Conservation (phyloP, 2,113 vertebrate genomes). For the Cyphomyrus plagiostoma region DNA sequence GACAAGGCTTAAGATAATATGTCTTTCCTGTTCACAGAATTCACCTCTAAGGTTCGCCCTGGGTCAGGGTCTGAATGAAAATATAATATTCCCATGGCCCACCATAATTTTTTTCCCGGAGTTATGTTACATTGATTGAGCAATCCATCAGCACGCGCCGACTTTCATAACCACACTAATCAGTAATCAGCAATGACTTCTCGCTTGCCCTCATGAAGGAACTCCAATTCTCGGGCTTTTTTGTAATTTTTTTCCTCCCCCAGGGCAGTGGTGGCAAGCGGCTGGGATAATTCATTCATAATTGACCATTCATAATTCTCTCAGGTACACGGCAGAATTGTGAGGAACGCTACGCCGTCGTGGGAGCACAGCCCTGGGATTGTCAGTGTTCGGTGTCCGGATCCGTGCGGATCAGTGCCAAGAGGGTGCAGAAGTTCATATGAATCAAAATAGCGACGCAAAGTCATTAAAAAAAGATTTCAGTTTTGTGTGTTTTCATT, state of each 20-base stretch:
- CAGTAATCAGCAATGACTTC: constrained; percentile 31
- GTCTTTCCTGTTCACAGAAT: constrained; percentile 34
- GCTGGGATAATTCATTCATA: not conserved
- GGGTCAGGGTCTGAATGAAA: constrained; percentile 40
- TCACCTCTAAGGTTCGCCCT: constrained; percentile 43
- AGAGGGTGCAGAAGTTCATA: not conserved
- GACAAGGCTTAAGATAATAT: constrained; percentile 32
- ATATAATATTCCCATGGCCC: constrained; percentile 39
- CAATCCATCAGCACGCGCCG: constrained; percentile 50
- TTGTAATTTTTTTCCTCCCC: not conserved
- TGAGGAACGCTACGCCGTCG: not conserved
- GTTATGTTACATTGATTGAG: constrained; percentile 53
- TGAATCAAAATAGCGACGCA: not conserved
- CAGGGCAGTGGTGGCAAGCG: not conserved
- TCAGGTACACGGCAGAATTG: not conserved
- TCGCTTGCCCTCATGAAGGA: constrained; percentile 1
- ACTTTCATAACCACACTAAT: constrained; percentile 46
- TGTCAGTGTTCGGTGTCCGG: not conserved
- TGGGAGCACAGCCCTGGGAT: not conserved
- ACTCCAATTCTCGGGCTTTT: not conserved
- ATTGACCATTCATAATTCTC: not conserved
- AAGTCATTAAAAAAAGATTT: not conserved
- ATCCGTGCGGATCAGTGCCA: not conserved
- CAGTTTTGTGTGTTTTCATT: not conserved
- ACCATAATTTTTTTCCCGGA: constrained; percentile 51